phyloP scores from a whole-genome alignment of 2,797 vertebrate species.

The Diglossa cyanea region DNA sequence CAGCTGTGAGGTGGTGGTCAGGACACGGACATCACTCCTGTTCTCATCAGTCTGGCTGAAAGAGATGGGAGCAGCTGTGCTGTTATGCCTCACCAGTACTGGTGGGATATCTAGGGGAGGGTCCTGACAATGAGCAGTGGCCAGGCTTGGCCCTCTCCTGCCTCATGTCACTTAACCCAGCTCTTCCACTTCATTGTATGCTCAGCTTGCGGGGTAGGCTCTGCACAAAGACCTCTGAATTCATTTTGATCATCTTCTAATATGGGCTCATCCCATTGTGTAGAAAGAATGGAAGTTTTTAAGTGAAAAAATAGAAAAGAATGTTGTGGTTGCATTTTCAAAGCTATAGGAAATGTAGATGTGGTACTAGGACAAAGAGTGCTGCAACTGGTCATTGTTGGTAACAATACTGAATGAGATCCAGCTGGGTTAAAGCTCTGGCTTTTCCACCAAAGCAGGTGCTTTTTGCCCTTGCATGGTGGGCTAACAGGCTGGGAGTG shows the following conservation, averaged over 20 bases:
- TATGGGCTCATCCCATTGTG: not conserved
- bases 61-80: not conserved
- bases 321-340: not conserved
- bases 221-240: not conserved
- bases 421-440: not conserved
- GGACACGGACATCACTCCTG: not conserved
- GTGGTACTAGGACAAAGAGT: not conserved
- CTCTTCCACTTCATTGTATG: not conserved
- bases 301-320: not conserved
- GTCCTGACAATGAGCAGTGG: not conserved
- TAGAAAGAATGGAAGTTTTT: not conserved
- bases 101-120: not conserved
- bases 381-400: not conserved
- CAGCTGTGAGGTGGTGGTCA: not conserved
- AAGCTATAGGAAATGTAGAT: not conserved
- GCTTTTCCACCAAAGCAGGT: not conserved
- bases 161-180: not conserved
- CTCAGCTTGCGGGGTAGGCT: rapidly evolving
- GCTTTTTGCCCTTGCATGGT: not conserved
- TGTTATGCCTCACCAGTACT: not conserved
- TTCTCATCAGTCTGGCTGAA: not conserved
- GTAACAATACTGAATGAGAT: not conserved
- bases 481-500: not conserved
- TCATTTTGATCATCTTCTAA: not conserved
- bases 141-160: not conserved